These are phyloP conservation scores for Manis pentadactyla DNA, from an alignment of 2,797 vertebrate genomes.

Conservation along the genomic window DNA sequence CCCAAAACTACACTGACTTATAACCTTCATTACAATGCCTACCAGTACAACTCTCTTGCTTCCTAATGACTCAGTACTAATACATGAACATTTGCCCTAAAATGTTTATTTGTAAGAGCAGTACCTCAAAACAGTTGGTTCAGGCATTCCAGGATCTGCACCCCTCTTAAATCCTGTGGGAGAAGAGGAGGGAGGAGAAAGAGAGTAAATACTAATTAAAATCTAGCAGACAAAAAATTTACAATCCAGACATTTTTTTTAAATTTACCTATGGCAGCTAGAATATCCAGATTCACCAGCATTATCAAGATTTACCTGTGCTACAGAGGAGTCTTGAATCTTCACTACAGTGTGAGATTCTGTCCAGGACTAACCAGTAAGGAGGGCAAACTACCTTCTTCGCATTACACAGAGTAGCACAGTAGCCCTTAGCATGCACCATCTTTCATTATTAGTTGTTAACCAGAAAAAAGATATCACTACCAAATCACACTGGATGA, in stretches of 20 bases:
- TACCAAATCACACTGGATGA: neutral
- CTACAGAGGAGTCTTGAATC: neutral
- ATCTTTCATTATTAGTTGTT: slow-evolving; percentile 16
- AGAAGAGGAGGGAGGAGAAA: neutral
- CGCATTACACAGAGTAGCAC: neutral
- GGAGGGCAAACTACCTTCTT: neutral
- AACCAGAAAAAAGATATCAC: neutral
- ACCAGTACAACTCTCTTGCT: neutral
- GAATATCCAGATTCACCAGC: neutral
- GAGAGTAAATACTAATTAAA: slow-evolving; percentile 64
- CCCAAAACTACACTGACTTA: neutral
- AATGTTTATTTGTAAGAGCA: slow-evolving; percentile 43
- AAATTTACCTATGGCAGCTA: neutral
- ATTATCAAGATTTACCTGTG: neutral
- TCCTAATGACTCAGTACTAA: neutral
- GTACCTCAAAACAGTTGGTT: slow-evolving; percentile 92
- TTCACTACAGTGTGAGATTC: neutral
- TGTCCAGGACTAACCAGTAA: neutral
- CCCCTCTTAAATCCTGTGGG: slow-evolving; percentile 94
- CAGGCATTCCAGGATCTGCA: slow-evolving; percentile 96
- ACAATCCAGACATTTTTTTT: neutral
- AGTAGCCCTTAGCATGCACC: neutral
- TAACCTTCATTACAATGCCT: neutral
- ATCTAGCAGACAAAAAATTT: neutral
- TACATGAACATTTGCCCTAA: neutral